These are phyloP conservation scores for Drosophila helvetica DNA, from an alignment of 2,888 invertebrate species.

Conservation along the genomic window DNA sequence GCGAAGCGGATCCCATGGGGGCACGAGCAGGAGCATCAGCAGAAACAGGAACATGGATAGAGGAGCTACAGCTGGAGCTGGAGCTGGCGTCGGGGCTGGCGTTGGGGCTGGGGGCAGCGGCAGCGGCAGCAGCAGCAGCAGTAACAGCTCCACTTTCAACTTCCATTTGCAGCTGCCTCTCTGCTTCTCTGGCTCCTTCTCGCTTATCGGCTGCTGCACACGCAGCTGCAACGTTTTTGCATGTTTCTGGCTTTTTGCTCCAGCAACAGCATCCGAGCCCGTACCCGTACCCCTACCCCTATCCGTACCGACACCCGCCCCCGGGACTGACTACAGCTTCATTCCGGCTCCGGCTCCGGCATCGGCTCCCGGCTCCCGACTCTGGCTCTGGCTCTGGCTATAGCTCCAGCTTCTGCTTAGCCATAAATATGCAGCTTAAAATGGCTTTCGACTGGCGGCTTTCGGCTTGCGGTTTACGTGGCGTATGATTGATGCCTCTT, in stretches of 20 bases:
- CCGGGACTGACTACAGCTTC: not conserved
- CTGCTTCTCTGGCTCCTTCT: constrained; percentile 9
- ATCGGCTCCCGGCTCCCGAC: constrained; percentile 2
- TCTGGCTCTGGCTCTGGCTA: not conserved
- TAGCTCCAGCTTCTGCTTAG: constrained; percentile 58
- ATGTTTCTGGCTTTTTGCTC: constrained; percentile 41
- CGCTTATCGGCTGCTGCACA: constrained; percentile 72
- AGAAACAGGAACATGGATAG: not conserved
- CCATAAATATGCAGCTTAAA: constrained; percentile 78
- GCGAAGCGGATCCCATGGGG: constrained; percentile 1
- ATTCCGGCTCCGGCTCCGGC: constrained; percentile 5
- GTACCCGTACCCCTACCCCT: too few relatives aligned
- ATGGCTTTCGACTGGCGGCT: constrained; percentile 78
- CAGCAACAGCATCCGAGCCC: not conserved
- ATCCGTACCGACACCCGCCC: not conserved
- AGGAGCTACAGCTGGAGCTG: not conserved
- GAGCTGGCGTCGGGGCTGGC: not conserved
- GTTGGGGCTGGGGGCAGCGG: not conserved
- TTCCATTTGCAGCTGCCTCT: constrained; percentile 31
- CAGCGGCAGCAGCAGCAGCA: not conserved
- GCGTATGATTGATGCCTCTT: constrained; percentile 75
- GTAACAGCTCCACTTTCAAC: constrained; percentile 25
- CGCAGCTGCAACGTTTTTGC: constrained; percentile 71
- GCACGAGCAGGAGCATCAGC: not conserved
- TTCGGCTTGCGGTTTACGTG: constrained; percentile 76